phyloP scores from a whole-genome alignment of 2,113 vertebrate species.

The Bos javanicus region DNA sequence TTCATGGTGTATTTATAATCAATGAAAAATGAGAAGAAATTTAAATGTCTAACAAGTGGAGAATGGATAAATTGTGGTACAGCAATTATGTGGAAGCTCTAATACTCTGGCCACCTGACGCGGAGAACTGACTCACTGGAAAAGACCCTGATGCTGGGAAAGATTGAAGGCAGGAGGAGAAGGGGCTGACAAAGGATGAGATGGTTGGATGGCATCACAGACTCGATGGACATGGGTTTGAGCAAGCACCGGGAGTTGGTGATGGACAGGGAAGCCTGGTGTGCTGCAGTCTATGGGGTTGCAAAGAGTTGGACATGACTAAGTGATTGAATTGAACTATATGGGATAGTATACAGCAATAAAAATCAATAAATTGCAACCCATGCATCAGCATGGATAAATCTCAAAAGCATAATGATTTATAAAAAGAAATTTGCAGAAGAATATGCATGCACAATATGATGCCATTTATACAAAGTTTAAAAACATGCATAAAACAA shows the following conservation, averaged over 20 bases:
- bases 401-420: background rate
- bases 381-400: background rate
- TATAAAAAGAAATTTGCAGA: background rate
- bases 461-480: background rate
- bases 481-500: conserved; percentile 13
- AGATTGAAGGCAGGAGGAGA: background rate
- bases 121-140: background rate
- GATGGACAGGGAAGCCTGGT: background rate
- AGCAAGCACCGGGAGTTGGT: background rate
- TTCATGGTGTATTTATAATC: background rate
- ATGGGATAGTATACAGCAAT: background rate
- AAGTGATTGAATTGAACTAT: background rate
- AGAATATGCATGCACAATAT: background rate
- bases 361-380: conserved; percentile 14
- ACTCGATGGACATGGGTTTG: background rate
- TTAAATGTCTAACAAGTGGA: background rate
- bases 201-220: background rate
- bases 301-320: background rate
- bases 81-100: background rate
- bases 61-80: background rate
- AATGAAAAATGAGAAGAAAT: background rate
- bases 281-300: background rate
- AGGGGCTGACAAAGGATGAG: background rate
- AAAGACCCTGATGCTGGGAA: background rate
- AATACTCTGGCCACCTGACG: background rate